phyloP scores from a whole-genome alignment of 2,888 invertebrate genomes.

The Ormyrus labotus region DNA sequence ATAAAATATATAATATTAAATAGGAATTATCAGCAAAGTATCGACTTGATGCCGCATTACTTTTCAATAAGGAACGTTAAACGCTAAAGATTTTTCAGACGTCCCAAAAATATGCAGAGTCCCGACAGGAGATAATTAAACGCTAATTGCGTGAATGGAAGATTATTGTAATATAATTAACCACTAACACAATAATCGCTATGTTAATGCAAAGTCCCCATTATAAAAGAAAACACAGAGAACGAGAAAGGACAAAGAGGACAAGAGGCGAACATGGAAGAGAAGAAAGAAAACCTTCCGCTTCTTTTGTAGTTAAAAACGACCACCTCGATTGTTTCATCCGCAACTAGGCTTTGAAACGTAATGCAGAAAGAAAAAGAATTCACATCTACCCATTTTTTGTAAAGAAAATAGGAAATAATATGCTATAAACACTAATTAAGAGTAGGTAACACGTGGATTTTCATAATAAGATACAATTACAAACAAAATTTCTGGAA shows the following conservation, averaged over 20 bases:
- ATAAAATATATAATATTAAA: too few relatives aligned
- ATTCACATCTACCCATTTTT: neutral
- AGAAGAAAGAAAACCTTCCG: constrained; percentile 18
- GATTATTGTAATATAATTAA: constrained; percentile 30
- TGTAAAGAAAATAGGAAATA: too few relatives aligned
- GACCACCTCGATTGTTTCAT: constrained; percentile 36
- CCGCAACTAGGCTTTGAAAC: constrained; percentile 17
- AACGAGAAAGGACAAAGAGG: constrained; percentile 23
- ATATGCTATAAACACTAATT: too few relatives aligned
- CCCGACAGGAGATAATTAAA: neutral
- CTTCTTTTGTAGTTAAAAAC: constrained; percentile 30
- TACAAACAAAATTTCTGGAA: too few relatives aligned
- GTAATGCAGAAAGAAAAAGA: constrained; percentile 2
- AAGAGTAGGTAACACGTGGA: too few relatives aligned
- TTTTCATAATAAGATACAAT: too few relatives aligned
- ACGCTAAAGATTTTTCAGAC: too few relatives aligned
- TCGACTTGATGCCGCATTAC: too few relatives aligned
- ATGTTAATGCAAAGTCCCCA: constrained; percentile 12
- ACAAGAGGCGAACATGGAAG: neutral
- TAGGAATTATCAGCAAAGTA: too few relatives aligned
- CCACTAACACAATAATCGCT: constrained; percentile 17
- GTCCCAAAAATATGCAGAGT: neutral
- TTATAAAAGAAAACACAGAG: constrained; percentile 20
- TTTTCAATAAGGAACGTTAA: too few relatives aligned
- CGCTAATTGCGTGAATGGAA: neutral